Percentiles rank a stretch among this genome's conserved stretches.
Evolutionary conservation across 1,140 invertebrate genomes (phyloP).

Genomic region (Coelopa frigida): DNA sequence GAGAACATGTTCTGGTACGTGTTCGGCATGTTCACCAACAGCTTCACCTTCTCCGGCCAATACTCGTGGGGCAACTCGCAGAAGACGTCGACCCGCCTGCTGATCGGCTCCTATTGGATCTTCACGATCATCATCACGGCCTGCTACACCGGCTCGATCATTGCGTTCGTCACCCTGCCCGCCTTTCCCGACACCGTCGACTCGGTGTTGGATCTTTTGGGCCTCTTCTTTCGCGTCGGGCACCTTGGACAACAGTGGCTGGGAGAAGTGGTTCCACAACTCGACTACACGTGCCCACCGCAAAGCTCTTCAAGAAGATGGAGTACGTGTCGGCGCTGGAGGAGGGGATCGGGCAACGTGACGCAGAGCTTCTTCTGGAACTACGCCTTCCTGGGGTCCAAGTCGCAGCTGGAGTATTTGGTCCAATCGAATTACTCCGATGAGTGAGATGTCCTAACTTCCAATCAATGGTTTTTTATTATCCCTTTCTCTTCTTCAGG

Average conservation of each 20-base stretch:
- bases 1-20: constrained; percentile 75
- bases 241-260: constrained; percentile 55
- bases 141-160: constrained; percentile 70
- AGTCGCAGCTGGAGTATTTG: constrained; percentile 58
- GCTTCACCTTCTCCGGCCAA: constrained; percentile 61
- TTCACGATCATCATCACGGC: constrained; percentile 74
- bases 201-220: constrained; percentile 53
- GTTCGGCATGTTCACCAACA: constrained; percentile 73
- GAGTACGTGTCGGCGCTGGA: constrained; percentile 57
- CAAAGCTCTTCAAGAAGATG: constrained; percentile 55
- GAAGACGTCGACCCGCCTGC: constrained; percentile 58
- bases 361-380: constrained; percentile 64
- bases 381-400: constrained; percentile 64
- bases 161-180: constrained; percentile 69
- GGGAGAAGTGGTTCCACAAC: constrained; percentile 60
- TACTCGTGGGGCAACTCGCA: constrained; percentile 60
- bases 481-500: too few relatives aligned
- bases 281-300: constrained; percentile 52
- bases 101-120: constrained; percentile 69
- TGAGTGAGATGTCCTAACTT: too few relatives aligned
- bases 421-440: constrained; percentile 59
- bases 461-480: too few relatives aligned
- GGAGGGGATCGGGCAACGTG: constrained; percentile 59
- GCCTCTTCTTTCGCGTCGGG: constrained; percentile 49
- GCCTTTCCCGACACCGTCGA: constrained; percentile 62